Conservation (phyloP, 1,140 invertebrate genomes). For the Hestina assimilis region DNA sequence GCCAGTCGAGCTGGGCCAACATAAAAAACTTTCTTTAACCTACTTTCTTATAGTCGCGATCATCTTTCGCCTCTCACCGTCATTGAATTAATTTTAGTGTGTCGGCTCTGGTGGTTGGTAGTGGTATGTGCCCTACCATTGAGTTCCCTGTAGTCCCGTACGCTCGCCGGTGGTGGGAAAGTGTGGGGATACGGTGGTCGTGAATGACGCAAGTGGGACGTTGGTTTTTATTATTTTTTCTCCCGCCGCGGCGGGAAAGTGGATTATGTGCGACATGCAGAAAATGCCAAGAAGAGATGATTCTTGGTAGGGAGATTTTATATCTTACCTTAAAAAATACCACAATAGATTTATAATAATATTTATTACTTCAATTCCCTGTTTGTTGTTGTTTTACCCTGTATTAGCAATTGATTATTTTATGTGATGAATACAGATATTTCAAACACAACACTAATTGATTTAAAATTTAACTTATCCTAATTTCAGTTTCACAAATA, state of each 20-base stretch:
- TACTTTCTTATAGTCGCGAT: conserved; percentile 69
- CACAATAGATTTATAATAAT: not conserved
- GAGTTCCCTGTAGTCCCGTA: conserved; percentile 62
- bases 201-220: conserved; percentile 61
- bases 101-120: conserved; percentile 59
- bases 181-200: conserved; percentile 56
- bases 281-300: conserved; percentile 71
- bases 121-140: conserved; percentile 72
- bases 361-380: too few species aligned
- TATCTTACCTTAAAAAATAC: conserved; percentile 14
- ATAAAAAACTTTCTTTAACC: conserved; percentile 78
- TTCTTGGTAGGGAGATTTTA: conserved; percentile 59
- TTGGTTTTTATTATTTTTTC: conserved; percentile 57
- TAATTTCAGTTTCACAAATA: too few species aligned
- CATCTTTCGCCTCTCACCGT: conserved; percentile 67
- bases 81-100: conserved; percentile 62
- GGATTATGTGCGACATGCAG: conserved; percentile 71
- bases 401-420: too few species aligned
- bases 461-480: too few species aligned
- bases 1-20: conserved; percentile 55
- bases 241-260: conserved; percentile 44
- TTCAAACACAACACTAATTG: too few species aligned
- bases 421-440: too few species aligned
- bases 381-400: too few species aligned
- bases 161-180: conserved; percentile 51